Conservation (phyloP, 2,888 invertebrate genomes). For the Mythimna lalbum region DNA sequence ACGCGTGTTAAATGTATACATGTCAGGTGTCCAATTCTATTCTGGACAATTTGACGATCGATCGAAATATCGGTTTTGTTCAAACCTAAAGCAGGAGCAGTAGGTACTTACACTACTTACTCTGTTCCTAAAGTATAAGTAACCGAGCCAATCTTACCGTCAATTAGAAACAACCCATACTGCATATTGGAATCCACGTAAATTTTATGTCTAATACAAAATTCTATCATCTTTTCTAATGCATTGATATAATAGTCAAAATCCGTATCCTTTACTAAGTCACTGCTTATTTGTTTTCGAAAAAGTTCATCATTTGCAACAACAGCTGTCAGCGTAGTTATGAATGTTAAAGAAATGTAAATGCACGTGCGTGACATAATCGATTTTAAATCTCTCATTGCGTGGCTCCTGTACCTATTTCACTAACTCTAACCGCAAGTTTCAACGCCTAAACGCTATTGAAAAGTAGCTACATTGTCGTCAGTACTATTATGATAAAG, state of each 20-base stretch:
- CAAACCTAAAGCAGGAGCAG: too few relatives aligned
- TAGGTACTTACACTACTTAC: too few relatives aligned
- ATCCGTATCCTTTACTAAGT: constrained; percentile 69
- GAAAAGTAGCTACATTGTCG: constrained; percentile 66
- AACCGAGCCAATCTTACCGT: constrained; percentile 69
- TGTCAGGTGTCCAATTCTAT: too few relatives aligned
- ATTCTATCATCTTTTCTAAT: constrained; percentile 68
- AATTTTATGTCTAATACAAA: constrained; percentile 63
- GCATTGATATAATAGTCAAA: constrained; percentile 67
- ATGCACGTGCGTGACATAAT: constrained; percentile 22
- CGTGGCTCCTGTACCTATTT: background rate
- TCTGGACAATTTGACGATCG: too few relatives aligned
- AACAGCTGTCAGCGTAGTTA: constrained; percentile 21
- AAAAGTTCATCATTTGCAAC: constrained; percentile 18
- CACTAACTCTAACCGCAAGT: constrained; percentile 31
- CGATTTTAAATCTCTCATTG: constrained; percentile 27
- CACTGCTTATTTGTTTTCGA: constrained; percentile 27
- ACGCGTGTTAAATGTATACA: too few relatives aligned
- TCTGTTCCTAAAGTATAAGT: too few relatives aligned
- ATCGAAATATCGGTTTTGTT: too few relatives aligned
- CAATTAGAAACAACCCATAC: constrained; percentile 77
- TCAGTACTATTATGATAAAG: constrained; percentile 50
- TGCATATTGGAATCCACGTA: constrained; percentile 73
- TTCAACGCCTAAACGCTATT: constrained; percentile 57
- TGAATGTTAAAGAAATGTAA: constrained; percentile 7